phyloP scores from a whole-genome alignment of 1,140 invertebrate species.

The Drosophila hydei region DNA sequence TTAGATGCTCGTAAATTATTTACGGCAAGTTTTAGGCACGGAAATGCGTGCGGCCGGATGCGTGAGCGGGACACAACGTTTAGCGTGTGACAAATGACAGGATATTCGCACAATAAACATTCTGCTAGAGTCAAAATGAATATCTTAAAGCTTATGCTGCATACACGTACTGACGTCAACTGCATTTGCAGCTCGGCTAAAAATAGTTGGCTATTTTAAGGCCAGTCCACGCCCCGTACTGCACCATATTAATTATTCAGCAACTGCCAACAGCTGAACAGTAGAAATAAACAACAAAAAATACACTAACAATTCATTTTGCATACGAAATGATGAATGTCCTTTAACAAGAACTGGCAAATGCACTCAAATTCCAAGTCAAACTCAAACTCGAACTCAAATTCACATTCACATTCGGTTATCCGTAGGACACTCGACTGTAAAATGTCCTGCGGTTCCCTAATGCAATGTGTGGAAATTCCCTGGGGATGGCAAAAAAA shows the following conservation, averaged over 20 bases:
- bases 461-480: not conserved
- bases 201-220: constrained; percentile 33
- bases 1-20: constrained; percentile 42
- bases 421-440: not conserved
- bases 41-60: constrained; percentile 41
- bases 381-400: not conserved
- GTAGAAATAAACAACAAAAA: constrained; percentile 1
- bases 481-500: not conserved
- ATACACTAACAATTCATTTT: constrained; percentile 28
- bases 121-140: not conserved
- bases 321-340: constrained; percentile 51
- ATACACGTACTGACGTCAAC: constrained; percentile 26
- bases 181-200: constrained; percentile 2
- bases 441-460: constrained; percentile 8
- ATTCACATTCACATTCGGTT: not conserved
- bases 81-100: constrained; percentile 51
- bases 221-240: not conserved
- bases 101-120: constrained; percentile 6
- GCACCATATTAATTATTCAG: constrained; percentile 27
- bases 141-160: not conserved
- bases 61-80: constrained; percentile 15
- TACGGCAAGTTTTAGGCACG: constrained; percentile 35
- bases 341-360: constrained; percentile 26
- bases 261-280: constrained; percentile 23
- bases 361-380: constrained; percentile 9